A percentile compares a stretch with the other conserved stretches of the same genome.
These are phyloP conservation scores for Kryptopterus vitreolus DNA, from an alignment of 2,797 vertebrate species.

Conservation along the genomic window DNA sequence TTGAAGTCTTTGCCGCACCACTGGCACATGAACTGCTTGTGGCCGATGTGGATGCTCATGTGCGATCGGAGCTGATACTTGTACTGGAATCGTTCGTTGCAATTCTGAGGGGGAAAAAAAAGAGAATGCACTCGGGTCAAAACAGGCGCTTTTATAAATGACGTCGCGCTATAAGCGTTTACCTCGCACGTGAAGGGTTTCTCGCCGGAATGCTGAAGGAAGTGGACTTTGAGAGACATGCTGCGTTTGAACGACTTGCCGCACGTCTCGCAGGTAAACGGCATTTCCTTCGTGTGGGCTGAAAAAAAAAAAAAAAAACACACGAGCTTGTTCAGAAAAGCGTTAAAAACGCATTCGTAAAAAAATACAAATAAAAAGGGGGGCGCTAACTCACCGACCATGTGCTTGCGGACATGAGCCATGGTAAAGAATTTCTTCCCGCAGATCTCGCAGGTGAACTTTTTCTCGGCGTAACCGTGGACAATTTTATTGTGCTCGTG, in stretches of 20 bases:
- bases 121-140: not conserved
- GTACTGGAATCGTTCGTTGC: conserved; percentile 83
- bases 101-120: conserved; percentile 72
- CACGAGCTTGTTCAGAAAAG: not conserved
- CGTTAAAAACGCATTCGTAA: conserved; percentile 14
- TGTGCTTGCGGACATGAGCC: conserved; percentile 98
- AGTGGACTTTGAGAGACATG: conserved; percentile 97
- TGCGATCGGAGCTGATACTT: conserved; percentile 79
- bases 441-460: conserved; percentile 96
- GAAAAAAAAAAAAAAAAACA: no score
- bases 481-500: conserved; percentile 97
- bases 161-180: no score
- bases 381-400: conserved; percentile 89
- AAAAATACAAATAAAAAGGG: not conserved
- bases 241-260: conserved; percentile 97
- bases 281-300: conserved; percentile 98
- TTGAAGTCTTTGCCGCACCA: conserved; percentile 85
- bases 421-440: conserved; percentile 99
- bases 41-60: conserved; percentile 83
- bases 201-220: conserved; percentile 93
- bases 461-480: conserved; percentile 94
- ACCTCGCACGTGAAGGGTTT: conserved; percentile 98
- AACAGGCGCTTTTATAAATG: not conserved
- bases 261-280: conserved; percentile 95
- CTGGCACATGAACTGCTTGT: conserved; percentile 86